phyloP scores from a whole-genome alignment of 2,797 vertebrate genomes.

The Oophaga sylvatica region DNA sequence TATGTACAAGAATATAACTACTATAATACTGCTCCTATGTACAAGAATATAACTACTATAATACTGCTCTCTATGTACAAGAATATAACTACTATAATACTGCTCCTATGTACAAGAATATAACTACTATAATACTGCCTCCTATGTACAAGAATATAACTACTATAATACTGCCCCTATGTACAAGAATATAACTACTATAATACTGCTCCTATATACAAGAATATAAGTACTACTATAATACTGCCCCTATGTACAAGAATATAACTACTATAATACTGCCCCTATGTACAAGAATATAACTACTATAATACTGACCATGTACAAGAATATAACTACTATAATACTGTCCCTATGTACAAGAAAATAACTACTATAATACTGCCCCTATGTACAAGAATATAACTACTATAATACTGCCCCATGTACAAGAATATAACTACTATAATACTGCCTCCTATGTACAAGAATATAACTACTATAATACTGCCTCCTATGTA shows the following conservation, averaged over 20 bases:
- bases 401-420: constrained; percentile 10
- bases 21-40: neutral
- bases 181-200: neutral
- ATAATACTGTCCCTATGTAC: neutral
- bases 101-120: neutral
- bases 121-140: constrained; percentile 2
- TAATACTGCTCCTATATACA: neutral
- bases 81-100: constrained; percentile 8
- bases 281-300: neutral
- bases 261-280: constrained; percentile 14
- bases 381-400: neutral
- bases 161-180: neutral
- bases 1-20: neutral
- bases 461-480: neutral
- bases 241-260: neutral
- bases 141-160: neutral
- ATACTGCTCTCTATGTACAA: neutral
- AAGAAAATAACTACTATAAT: constrained; percentile 3
- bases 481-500: neutral
- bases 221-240: constrained; percentile 5
- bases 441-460: neutral
- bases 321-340: neutral
- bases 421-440: neutral
- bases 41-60: constrained; percentile 3
- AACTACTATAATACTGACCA: neutral